These are phyloP conservation scores for Ophiothrix spiculata DNA, from an alignment of 35 echinoderm and acorn worm species.

Conservation along the genomic window DNA sequence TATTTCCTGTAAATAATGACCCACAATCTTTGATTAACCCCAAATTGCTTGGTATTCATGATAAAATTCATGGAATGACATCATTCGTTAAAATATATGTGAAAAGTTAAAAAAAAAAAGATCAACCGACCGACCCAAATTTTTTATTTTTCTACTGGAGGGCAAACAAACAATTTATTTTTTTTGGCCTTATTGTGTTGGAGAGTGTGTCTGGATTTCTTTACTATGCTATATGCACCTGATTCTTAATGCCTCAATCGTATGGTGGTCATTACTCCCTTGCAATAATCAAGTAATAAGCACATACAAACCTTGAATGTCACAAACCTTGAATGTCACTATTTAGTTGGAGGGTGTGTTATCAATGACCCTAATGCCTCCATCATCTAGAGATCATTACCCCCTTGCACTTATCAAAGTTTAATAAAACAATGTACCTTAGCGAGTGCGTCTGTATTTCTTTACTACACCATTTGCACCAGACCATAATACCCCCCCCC, in stretches of 20 bases:
- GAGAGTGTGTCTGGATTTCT: too few species aligned
- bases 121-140: too few species aligned
- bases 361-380: constrained; percentile 54
- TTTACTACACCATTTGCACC: constrained; percentile 91
- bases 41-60: too few species aligned
- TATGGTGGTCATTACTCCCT: neutral
- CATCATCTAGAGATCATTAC: constrained; percentile 46
- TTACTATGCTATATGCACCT: too few species aligned
- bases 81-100: too few species aligned
- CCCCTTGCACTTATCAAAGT: neutral
- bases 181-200: too few species aligned
- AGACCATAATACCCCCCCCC: constrained; percentile 32
- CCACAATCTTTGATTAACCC: too few species aligned
- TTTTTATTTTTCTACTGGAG: too few species aligned
- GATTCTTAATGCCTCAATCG: neutral
- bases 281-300: neutral
- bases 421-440: constrained; percentile 47
- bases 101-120: too few species aligned
- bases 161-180: too few species aligned
- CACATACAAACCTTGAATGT: constrained; percentile 73
- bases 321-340: constrained; percentile 88
- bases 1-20: too few species aligned
- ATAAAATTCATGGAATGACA: too few species aligned
- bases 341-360: constrained; percentile 43
- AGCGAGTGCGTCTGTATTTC: constrained; percentile 54